These are phyloP conservation scores for Chitala chitala DNA, from an alignment of 2,113 vertebrate species.

Conservation along the genomic window DNA sequence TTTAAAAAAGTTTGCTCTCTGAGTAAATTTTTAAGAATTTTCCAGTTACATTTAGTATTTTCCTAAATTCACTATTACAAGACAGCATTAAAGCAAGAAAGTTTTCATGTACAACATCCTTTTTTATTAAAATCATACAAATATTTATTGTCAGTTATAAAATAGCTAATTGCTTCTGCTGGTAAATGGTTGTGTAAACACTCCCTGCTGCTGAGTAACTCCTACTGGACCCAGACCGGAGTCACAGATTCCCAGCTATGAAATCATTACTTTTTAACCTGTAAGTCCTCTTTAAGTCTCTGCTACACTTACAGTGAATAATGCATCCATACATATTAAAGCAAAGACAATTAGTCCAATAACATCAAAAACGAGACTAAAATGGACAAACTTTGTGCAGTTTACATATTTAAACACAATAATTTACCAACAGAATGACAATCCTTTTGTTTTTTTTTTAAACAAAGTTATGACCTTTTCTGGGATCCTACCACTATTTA, in stretches of 20 bases:
- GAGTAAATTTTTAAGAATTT: too few species aligned
- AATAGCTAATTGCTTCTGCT: conserved; percentile 85
- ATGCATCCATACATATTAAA: conserved; percentile 83
- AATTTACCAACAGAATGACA: conserved; percentile 53
- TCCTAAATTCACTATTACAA: neutral
- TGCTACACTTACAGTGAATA: conserved; percentile 78
- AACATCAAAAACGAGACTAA: conserved; percentile 60
- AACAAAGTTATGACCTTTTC: conserved; percentile 9
- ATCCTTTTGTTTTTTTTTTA: neutral
- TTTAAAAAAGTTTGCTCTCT: too few species aligned
- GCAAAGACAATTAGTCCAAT: conserved; percentile 63
- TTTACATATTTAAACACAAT: conserved; percentile 59
- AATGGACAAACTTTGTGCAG: conserved; percentile 56
- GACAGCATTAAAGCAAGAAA: conserved; percentile 1
- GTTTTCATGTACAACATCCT: conserved; percentile 72
- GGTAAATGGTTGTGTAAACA: conserved; percentile 68
- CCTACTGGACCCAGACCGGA: conserved; percentile 59
- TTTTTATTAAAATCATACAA: conserved; percentile 99
- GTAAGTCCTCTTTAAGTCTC: conserved; percentile 58
- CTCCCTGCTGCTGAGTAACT: conserved; percentile 59
- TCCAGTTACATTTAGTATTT: neutral
- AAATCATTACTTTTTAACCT: conserved; percentile 66
- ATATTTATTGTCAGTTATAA: conserved; percentile 89
- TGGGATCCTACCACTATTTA: conserved; percentile 40
- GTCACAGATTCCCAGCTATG: conserved; percentile 62